These are phyloP conservation scores for Anhinga rufa DNA, from an alignment of 2,113 vertebrate genomes.

Conservation along the genomic window DNA sequence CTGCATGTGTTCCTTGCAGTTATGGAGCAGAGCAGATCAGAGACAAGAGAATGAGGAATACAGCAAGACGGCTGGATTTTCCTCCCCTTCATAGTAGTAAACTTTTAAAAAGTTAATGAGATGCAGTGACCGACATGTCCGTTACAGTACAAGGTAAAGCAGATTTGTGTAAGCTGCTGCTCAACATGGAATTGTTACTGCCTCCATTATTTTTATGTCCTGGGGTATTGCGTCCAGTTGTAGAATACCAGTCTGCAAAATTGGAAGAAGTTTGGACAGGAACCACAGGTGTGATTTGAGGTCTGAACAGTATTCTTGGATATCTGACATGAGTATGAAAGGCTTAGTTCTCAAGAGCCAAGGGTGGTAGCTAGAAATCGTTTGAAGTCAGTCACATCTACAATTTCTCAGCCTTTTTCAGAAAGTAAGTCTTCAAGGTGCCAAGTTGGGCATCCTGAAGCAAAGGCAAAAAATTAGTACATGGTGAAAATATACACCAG, in stretches of 20 bases:
- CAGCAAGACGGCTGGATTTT: background rate
- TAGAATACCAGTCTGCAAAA: background rate
- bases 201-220: background rate
- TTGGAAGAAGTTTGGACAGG: background rate
- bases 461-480: background rate
- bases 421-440: background rate
- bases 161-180: background rate
- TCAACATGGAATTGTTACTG: background rate
- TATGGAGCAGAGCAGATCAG: background rate
- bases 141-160: background rate
- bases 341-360: background rate
- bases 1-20: background rate
- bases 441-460: background rate
- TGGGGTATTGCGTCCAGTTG: background rate
- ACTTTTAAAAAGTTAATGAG: background rate
- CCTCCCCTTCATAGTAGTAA: background rate
- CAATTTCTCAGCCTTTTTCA: background rate
- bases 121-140: background rate
- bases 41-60: background rate
- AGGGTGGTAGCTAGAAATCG: background rate
- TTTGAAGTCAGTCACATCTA: background rate
- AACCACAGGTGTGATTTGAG: background rate
- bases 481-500: background rate
- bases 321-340: background rate
- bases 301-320: background rate